Evolutionary conservation across 2,797 vertebrate species (phyloP).

Genomic region (Melanotaenia boesemani): DNA sequence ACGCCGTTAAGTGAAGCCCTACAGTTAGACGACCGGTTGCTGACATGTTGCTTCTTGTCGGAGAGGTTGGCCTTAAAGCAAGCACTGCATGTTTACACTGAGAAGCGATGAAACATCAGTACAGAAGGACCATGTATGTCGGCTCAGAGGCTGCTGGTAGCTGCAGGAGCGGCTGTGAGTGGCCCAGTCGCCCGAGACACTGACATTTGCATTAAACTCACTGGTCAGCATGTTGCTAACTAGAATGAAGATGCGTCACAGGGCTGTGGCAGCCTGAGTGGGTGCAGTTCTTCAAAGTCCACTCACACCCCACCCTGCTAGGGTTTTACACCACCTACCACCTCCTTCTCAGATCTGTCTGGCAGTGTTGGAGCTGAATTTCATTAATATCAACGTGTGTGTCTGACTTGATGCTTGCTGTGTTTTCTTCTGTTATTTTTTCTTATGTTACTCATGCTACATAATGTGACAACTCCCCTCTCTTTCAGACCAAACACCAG

Average conservation of each 20-base stretch:
- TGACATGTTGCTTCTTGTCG: neutral
- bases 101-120: neutral
- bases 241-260: constrained; percentile 74
- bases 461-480: neutral
- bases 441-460: neutral
- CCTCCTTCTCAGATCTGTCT: neutral
- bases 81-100: neutral
- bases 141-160: neutral
- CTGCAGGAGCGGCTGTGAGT: neutral
- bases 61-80: neutral
- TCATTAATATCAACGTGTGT: neutral
- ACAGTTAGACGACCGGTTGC: neutral
- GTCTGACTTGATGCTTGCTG: neutral
- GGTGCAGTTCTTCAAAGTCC: neutral
- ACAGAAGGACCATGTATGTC: neutral
- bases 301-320: neutral
- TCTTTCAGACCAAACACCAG: constrained; percentile 94
- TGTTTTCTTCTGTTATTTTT: neutral
- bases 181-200: neutral
- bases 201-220: constrained; percentile 76
- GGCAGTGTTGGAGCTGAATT: neutral
- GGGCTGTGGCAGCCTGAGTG: constrained; percentile 54
- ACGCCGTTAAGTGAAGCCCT: too few species aligned
- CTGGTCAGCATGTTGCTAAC: constrained; percentile 78
- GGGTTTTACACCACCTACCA: constrained; percentile 8